Base-by-base conservation (phyloP, 1,140 invertebrate species). In the Heliconius nattereri region DNA sequence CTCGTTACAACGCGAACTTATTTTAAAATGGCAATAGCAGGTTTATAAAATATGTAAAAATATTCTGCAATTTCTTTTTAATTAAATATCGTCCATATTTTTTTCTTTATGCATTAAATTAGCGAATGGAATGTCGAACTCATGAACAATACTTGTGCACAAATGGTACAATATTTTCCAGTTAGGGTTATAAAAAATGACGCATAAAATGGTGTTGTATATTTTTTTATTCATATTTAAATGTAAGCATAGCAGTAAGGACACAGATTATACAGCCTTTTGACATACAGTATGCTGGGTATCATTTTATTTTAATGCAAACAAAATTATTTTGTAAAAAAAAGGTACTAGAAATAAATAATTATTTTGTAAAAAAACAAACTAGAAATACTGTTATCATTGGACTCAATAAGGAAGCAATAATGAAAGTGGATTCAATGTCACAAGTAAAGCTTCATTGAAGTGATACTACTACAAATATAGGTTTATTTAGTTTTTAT, bases 381-480 rank as follows among this genome's bases (percentile, higher is more conserved):
- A n/a, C 54, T 60, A 60, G n/a, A 60, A 40, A 57, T 45, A 29
- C 11, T 52, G 45, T 78, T 78, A 78, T 78, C 76, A 52, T 52
- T 52, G 49, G 49, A 52, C 16, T 19, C 7, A 52, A 73, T 73
- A 73, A 78, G 76, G 76, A 78, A 78, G 71, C 45, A 71, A 66
- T 54, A 73, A 66, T 73, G 76, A 78, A 78, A 71, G 54, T 60
- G 2, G 7, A 35, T 23, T 52, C 76, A 78, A 78, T 73, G 76
- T 72, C 76, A 78, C 54, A 26, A 23, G 54, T 6, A 52, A 52
- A 52, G 7, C 49, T 19, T 19, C 13, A 52, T 19, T 52, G 49
- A 2, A 52, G 19, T 52, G 6, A 19, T 52, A 52, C 49, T 40
- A 40, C 37, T 5, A 52, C 19, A 19, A 20, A 52, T 52, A 52